Evolutionary conservation across 1,140 invertebrate genomes (phyloP), one percentile per base, ranked within the genome.

Genomic region (Ephestia elutella): DNA sequence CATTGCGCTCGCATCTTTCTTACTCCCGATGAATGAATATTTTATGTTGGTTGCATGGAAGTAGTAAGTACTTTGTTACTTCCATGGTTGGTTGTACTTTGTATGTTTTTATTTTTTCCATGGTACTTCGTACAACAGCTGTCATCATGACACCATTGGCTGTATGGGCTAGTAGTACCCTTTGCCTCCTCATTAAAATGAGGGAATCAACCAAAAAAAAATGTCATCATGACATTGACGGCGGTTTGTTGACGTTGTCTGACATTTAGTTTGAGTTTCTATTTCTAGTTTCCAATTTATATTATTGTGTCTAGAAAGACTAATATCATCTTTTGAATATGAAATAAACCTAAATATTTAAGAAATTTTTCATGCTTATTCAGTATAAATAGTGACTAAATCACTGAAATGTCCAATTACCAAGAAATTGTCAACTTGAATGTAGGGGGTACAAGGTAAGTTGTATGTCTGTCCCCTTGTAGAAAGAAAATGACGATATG

Each of bases 351-450:
- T 28, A 11, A 32, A 32, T 32, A 32, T 32, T 10, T 32, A 32
- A 44, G 13, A 44, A 44, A n/a, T 5, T 35, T 11, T 4, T 35
- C 32, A n/a, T n/a, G n/a, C 32, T 35, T 9, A 1, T 11, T 35
- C 21, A 35, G 13, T 35, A 35, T 35, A 44, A 5, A 4, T 44
- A 15, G 15, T 44, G 15, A 3, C 15, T 32, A 30, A 17, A 51
- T 59, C 32, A 49, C 44, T 48, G 56, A 67, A 70, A 87, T 87
- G 85, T 77, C 85, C 57, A 86, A 86, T 60, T 86, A 86, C 68
- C 85, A 87, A 73, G 85, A 87, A 78, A 87, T 87, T 54, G 85
- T 87, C 20, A 86, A 84, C 64, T 78, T 87, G 68, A 87, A 87
- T 57, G 65, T 86, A 19, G 83, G 83, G 49, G 83, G 85, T 21